These are phyloP conservation scores for Hippasteria phrygiana DNA, from an alignment of 53 echinoderm and acorn worm species.

Conservation along the genomic window DNA sequence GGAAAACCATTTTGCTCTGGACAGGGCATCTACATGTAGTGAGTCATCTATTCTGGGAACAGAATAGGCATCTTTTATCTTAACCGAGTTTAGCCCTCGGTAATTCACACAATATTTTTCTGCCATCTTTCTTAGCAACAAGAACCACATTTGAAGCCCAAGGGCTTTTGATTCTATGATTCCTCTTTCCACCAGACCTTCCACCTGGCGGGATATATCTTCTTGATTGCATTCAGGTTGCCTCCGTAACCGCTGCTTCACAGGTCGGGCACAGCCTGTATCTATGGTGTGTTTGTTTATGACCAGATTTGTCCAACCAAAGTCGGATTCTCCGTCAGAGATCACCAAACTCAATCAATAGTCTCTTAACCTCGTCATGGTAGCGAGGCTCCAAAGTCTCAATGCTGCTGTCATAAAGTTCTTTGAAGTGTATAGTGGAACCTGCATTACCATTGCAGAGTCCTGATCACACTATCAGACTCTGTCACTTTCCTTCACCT, in stretches of 20 bases:
- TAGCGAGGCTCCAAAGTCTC: background rate
- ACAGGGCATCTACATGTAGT: slow-evolving; percentile 64
- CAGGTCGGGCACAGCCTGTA: slow-evolving; percentile 50
- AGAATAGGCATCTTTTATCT: slow-evolving; percentile 71
- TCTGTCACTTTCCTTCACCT: slow-evolving; percentile 22
- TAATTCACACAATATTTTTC: slow-evolving; percentile 72
- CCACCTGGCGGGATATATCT: slow-evolving; percentile 61
- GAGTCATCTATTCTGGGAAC: slow-evolving; percentile 68
- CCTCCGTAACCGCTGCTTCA: slow-evolving; percentile 51
- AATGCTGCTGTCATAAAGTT: slow-evolving; percentile 48
- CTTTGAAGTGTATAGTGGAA: slow-evolving; percentile 56
- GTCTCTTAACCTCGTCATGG: background rate
- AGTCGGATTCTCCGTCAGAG: slow-evolving; percentile 47
- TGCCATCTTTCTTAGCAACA: slow-evolving; percentile 68
- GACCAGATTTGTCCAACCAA: slow-evolving; percentile 56
- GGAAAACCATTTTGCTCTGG: slow-evolving; percentile 72
- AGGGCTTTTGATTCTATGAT: slow-evolving; percentile 67
- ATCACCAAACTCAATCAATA: slow-evolving; percentile 54
- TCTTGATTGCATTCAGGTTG: slow-evolving; percentile 55
- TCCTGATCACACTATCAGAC: background rate
- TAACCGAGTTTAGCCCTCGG: slow-evolving; percentile 62
- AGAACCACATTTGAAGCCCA: slow-evolving; percentile 70
- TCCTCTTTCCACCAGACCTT: slow-evolving; percentile 7
- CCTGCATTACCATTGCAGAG: background rate
- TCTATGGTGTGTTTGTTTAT: slow-evolving; percentile 66